phyloP scores from a whole-genome alignment of 2,888 invertebrate species.

The Gortyna flavago region DNA sequence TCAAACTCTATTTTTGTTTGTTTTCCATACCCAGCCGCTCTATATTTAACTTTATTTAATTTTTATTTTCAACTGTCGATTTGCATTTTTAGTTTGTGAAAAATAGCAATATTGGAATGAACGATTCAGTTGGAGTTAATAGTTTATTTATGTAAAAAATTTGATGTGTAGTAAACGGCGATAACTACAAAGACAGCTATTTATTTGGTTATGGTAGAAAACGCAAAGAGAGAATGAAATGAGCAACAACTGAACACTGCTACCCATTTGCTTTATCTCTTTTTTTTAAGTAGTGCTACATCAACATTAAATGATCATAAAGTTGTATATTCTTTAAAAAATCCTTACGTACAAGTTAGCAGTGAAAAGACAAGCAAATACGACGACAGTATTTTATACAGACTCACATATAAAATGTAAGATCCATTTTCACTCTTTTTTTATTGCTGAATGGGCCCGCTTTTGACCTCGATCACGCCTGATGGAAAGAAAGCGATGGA shows the following conservation, averaged over 20 bases:
- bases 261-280: not conserved
- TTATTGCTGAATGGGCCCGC: too few relatives aligned
- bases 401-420: not conserved
- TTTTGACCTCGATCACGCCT: too few relatives aligned
- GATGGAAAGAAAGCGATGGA: too few relatives aligned
- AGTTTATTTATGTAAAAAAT: not conserved
- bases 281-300: not conserved
- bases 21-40: constrained; percentile 23
- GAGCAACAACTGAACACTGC: not conserved
- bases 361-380: not conserved
- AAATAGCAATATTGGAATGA: not conserved
- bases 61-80: not conserved
- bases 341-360: not conserved
- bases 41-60: constrained; percentile 17
- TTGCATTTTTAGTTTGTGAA: not conserved
- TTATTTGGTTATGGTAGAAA: not conserved
- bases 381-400: not conserved
- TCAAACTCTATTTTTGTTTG: constrained; percentile 45
- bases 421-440: not conserved
- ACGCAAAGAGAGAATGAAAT: not conserved
- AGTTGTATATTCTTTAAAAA: not conserved
- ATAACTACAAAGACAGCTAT: not conserved
- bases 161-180: not conserved
- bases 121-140: not conserved
- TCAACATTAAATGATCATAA: not conserved